Evolutionary conservation across 2,888 invertebrate species (phyloP), one percentile per base, ranked within the genome.

Genomic region (Tolmerus cingulatus): DNA sequence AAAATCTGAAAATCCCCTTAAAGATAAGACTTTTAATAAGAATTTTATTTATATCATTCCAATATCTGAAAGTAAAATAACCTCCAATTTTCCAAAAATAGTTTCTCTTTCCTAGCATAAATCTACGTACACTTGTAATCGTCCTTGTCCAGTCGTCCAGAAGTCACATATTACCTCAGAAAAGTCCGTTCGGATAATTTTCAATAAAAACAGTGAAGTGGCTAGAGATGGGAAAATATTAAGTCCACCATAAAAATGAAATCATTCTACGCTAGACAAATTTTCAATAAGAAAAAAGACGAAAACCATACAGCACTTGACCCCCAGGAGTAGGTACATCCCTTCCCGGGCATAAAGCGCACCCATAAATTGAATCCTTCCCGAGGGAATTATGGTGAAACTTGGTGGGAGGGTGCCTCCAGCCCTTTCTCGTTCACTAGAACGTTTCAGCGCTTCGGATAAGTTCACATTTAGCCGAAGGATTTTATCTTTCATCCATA

Each of bases 401-500:
- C 82, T 82, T 82, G 34, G 16, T 37, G 8, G 12, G 1, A 23
- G 66, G 66, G 27, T 23, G 19, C 23, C 27, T 23, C 57, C 23
- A 34, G 34, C 34, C 34, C 34, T 34, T 2, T 57, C 23, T 66
- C 66, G 66, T 66, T 66, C 66, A 27, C 66, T 66, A 66, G 66
- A 66, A 66, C 66, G 23, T 66, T 51, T 51, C 81, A 27, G 19
- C 51, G 51, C 43, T 30, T 76, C 40, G 81, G 55, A 81, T 81
- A 81, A 34, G 81, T 82, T 82, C 82, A 37, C 57, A 82, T 82
- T 57, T 66, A 82, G 37, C 40, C 57, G 66, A 82, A 82, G 82
- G 34, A 57, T 57, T 82, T 82, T 82, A 82, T 82, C 57, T 66
- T 51, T 82, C 82, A 37, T 57, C 82, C 82, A 82, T 82, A 82